These are phyloP conservation scores for Calameuta idolon DNA, from an alignment of 2,888 invertebrate species.

Conservation along the genomic window DNA sequence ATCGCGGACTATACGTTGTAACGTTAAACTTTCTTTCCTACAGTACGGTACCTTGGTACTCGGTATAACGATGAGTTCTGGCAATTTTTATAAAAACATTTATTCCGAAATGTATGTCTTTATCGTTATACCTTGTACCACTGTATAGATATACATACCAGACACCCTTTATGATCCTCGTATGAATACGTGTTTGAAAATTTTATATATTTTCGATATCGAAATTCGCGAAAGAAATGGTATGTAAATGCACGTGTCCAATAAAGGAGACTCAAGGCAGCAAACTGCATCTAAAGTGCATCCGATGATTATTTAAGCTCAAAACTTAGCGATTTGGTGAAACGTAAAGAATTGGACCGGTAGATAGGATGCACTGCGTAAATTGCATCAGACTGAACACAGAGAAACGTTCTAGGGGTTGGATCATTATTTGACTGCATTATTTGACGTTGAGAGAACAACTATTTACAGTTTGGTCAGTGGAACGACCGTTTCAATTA, in stretches of 20 bases:
- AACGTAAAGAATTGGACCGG: neutral
- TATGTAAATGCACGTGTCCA: too few relatives aligned
- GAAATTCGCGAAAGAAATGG: neutral
- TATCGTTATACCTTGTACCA: neutral
- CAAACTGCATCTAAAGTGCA: neutral
- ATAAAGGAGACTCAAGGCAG: too few relatives aligned
- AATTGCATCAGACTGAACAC: neutral
- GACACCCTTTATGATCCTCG: neutral
- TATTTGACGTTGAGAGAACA: slow-evolving; percentile 26
- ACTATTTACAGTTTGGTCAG: slow-evolving; percentile 23
- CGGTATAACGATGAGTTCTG: neutral
- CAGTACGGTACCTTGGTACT: neutral
- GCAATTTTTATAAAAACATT: neutral
- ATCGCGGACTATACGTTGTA: slow-evolving; percentile 38
- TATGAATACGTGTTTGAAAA: neutral
- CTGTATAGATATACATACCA: neutral
- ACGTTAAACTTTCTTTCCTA: neutral
- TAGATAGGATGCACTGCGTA: neutral
- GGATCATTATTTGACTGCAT: slow-evolving; percentile 20
- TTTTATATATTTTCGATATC: neutral
- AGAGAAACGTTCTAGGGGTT: neutral
- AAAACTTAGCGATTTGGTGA: neutral
- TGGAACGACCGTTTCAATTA: slow-evolving; percentile 32
- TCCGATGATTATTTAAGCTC: neutral
- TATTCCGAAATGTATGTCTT: neutral